Evolutionary conservation across 2,888 invertebrate species (phyloP), one percentile per base, ranked within the genome.

Genomic region (Drosophila neonasuta): DNA sequence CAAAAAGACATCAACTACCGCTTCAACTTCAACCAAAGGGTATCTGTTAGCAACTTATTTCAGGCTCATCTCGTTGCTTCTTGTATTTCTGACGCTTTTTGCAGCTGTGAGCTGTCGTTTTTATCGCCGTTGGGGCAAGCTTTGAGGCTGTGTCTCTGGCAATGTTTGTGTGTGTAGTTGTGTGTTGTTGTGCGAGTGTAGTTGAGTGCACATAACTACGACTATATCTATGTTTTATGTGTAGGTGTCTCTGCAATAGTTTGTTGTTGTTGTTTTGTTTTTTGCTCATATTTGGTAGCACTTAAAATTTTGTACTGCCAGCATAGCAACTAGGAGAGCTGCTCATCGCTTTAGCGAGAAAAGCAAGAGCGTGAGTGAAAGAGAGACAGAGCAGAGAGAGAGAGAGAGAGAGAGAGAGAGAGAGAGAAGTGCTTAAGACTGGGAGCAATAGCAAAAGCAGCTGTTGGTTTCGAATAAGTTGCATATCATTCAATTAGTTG

Each of bases 21-120:
- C 20, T 20, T 20, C 20, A 20, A 20, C 24, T n/a, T 7, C 0
- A 8, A 8, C 11, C 20, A 36, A 11, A 50, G 64, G 44, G 65
- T 51, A 70, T 51, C 7, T 15, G 7, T 3, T 8, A 48, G 55
- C 50, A 17, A 6, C 17, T 1, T 3, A 9, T 6, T 41, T 34
- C 10, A 10, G 2, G 34, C 8, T 39, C 42, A 3, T 5, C 24
- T 17, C 11, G n/a, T 8, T 29, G 29, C 17, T 41, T 60, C 44
- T 51, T 30, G 8, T 11, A 20, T 9, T 46, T 56, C 55, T 54
- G 39, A 24, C 61, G 46, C 51, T 36, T 50, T 55, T 56, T 67
- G 54, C 74, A 77, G 74, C 68, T 72, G 74, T 56, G 10, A 72
- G 77, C 41, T 67, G 73, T 41, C 42, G 56, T 63, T 59, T 76